Evolutionary conservation across 2,888 invertebrate genomes (phyloP), one percentile per base, ranked within the genome.

Genomic region (Parnassius apollo): DNA sequence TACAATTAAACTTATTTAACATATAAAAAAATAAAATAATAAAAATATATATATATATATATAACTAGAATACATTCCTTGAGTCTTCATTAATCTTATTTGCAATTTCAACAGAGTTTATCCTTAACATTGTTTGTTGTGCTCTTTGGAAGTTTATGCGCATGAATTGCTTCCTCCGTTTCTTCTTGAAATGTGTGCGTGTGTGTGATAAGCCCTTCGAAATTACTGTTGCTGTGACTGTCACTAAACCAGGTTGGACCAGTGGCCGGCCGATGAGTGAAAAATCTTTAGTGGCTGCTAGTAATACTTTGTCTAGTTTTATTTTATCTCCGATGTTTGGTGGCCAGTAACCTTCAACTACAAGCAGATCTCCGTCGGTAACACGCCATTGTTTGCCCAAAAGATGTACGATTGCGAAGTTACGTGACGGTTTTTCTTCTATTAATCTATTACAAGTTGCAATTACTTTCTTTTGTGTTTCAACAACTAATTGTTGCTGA

Each of bases 371-470:
- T n/a, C 96, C 97, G 64, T 95, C 93, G 0, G 97, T 97, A 0
- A 98, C 93, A 85, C 97, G 95, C 85, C 95, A 96, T 76, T 98
- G 98, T 83, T 95, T 96, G 11, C 97, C 97, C 65, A 94, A 92
- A 18, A 98, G 72, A 73, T 97, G 95, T 1, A 98, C 93, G 1
- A 98, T 93, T 0, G 98, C 98, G 85, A 98, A 98, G 67, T 95
- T 90, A 49, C 96, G 88, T 7, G 95, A 94, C 11, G 92, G 84
- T 49, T 92, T 86, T 12, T 92, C 85, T 68, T 88, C 84, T 35
- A 95, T 90, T 68, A 95, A 91, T 58, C 87, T 84, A 73, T 96
- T 96, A 50, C 96, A 94, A 66, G 93, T 93, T 9, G 89, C 81
- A 66, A 95, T 92, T 7, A 95, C 91, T 63, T 93, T 94, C 62